Evolutionary conservation across 2,888 invertebrate genomes (phyloP), one percentile per base, ranked within the genome.

Genomic region (Unio pictorum): DNA sequence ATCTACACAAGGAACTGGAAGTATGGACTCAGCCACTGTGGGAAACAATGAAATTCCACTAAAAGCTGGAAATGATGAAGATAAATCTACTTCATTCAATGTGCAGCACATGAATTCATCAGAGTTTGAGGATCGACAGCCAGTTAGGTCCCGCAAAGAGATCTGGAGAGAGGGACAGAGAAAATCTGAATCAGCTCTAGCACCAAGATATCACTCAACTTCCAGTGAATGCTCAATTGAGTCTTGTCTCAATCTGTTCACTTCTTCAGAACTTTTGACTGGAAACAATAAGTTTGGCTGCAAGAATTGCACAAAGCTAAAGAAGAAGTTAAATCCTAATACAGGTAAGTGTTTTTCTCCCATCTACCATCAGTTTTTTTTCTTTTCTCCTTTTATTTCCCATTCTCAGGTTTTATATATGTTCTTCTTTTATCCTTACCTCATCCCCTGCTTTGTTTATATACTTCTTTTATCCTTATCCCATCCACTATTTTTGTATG

Each of bases 241-340:
- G 83, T 95, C 96, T 0, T 98, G 97, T 88, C 93, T 99, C 67
- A 95, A 95, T 86, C 96, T 96, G 89, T 98, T 98, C 91, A 98
- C 97, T 0, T 94, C 95, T 0, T 92, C 95, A 23, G 98, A 99
- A 89, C 91, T 96, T 28, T 93, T 99, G 90, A 95, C 95, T 0
- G 98, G 96, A 0, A 95, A 94, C 88, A 98, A 99, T 90, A 95
- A 95, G 91, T 97, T 98, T 64, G 94, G 95, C 68, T 99, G 99
- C 90, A 95, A 96, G 86, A 93, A 94, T 63, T 99, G 99, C 91
- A 96, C 96, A 0, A 80, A 72, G 58, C 67, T 75, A 8, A 81
- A 81, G 59, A 68, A 74, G 23, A 84, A 82, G 55, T 78, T 76
- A n/a, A 78, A 79, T 61, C 73, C 80, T 55, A 73, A 69, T 63